Percentiles rank a stretch among this genome's conserved stretches.
Conservation (phyloP, 2,888 invertebrate species). For the Drosophila sordidula region DNA sequence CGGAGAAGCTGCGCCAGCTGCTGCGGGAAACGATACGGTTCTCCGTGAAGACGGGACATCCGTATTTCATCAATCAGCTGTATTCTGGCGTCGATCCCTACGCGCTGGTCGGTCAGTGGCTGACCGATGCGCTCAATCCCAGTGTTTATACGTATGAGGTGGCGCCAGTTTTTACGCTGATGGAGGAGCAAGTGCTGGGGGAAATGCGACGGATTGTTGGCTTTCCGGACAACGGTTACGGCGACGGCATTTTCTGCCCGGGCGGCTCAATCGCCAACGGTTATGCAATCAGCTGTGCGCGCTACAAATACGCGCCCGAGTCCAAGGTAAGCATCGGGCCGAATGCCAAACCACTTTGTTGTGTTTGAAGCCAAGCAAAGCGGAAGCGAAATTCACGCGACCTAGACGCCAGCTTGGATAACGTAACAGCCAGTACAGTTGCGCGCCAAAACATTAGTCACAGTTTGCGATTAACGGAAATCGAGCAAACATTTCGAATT, state of each 20-base stretch:
- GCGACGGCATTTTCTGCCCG: conserved; percentile 95
- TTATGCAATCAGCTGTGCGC: conserved; percentile 94
- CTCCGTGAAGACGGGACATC: conserved; percentile 96
- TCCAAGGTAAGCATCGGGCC: conserved; percentile 87
- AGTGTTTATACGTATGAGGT: conserved; percentile 96
- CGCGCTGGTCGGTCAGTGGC: conserved; percentile 93
- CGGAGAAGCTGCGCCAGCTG: conserved; percentile 89
- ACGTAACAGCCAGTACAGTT: conserved; percentile 24
- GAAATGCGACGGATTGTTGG: conserved; percentile 93
- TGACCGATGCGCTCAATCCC: conserved; percentile 93
- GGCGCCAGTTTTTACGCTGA: conserved; percentile 93
- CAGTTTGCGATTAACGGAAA: neutral
- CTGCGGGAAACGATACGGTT: conserved; percentile 91
- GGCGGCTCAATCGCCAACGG: conserved; percentile 96
- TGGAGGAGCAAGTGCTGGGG: conserved; percentile 92
- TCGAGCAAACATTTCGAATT: neutral
- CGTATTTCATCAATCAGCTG: conserved; percentile 95
- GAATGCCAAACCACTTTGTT: conserved; percentile 45
- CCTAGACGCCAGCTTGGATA: conserved; percentile 34
- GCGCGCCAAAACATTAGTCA: neutral
- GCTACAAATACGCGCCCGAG: conserved; percentile 90
- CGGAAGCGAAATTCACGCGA: conserved; percentile 47
- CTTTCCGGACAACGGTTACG: conserved; percentile 89
- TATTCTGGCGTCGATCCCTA: conserved; percentile 94
- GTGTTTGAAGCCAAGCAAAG: conserved; percentile 39